These are phyloP conservation scores for Leptoclinus maculatus DNA, from an alignment of 2,797 vertebrate species.

Conservation along the genomic window DNA sequence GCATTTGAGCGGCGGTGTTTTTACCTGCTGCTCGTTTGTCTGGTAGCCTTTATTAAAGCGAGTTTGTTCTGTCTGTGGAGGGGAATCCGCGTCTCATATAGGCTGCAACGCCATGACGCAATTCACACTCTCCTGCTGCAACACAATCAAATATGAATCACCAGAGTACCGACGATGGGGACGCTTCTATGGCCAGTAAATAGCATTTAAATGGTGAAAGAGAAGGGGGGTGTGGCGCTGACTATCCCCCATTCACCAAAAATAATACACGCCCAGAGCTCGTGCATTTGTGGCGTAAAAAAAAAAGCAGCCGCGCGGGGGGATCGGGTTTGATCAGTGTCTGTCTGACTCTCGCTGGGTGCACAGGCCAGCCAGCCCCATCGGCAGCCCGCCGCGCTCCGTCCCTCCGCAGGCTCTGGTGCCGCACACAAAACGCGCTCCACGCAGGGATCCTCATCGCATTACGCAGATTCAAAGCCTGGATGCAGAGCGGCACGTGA, in stretches of 20 bases:
- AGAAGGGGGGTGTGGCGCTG: slow-evolving; percentile 64
- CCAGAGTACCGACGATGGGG: slow-evolving; percentile 19
- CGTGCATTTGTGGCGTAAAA: slow-evolving; percentile 35
- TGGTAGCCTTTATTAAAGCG: neutral
- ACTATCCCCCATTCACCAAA: slow-evolving; percentile 54
- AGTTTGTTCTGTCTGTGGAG: slow-evolving; percentile 19
- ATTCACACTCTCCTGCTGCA: slow-evolving; percentile 66
- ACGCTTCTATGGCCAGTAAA: slow-evolving; percentile 17
- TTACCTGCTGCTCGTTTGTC: neutral
- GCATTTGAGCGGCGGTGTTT: neutral
- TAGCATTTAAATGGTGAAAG: slow-evolving; percentile 19
- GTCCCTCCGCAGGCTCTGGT: slow-evolving; percentile 32
- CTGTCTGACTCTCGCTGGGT: slow-evolving; percentile 35
- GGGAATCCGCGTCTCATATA: slow-evolving; percentile 51
- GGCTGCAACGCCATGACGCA: slow-evolving; percentile 75
- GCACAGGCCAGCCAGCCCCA: slow-evolving; percentile 2
- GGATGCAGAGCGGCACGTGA: slow-evolving; percentile 40
- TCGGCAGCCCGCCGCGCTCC: neutral
- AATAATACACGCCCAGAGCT: slow-evolving; percentile 65
- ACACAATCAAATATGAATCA: slow-evolving; percentile 60
- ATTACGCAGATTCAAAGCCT: slow-evolving; percentile 48
- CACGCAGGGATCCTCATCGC: slow-evolving; percentile 35
- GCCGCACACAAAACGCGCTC: slow-evolving; percentile 24
- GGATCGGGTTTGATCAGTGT: slow-evolving; percentile 42
- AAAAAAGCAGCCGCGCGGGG: neutral